These are phyloP conservation scores for Synanthedon vespiformis DNA, from an alignment of 2,888 invertebrate species.

Conservation along the genomic window DNA sequence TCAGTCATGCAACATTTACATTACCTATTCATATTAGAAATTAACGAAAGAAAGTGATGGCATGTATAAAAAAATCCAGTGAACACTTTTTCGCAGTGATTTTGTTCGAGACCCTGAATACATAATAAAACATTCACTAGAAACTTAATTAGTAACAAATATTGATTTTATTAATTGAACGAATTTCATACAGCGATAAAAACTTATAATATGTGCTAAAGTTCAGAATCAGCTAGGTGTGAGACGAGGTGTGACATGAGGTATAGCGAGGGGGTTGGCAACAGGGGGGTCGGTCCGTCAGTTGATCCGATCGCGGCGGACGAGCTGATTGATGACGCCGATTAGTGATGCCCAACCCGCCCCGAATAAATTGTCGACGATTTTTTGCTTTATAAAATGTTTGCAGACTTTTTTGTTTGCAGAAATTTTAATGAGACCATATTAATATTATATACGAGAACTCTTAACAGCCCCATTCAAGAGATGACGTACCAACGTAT, in stretches of 20 bases:
- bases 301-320: conserved; percentile 55
- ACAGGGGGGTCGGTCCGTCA: conserved; percentile 40
- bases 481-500: too few species aligned
- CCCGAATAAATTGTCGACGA: conserved; percentile 63
- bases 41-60: too few species aligned
- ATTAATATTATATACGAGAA: conserved; percentile 9
- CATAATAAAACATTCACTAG: too few species aligned
- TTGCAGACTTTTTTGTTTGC: conserved; percentile 31
- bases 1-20: too few species aligned
- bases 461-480: too few species aligned
- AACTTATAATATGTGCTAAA: neutral
- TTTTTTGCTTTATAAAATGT: conserved; percentile 55
- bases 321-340: conserved; percentile 67
- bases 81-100: too few species aligned
- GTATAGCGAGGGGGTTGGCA: conserved; percentile 11
- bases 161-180: too few species aligned
- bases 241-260: conserved; percentile 4
- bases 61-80: too few species aligned
- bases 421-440: conserved; percentile 16
- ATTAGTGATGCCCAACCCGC: conserved; percentile 66
- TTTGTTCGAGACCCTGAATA: too few species aligned
- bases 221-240: neutral
- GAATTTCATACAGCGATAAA: too few species aligned
- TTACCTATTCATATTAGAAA: too few species aligned
- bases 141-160: too few species aligned